phyloP scores from a whole-genome alignment of 2,113 vertebrate genomes.

The Physeter macrocephalus region DNA sequence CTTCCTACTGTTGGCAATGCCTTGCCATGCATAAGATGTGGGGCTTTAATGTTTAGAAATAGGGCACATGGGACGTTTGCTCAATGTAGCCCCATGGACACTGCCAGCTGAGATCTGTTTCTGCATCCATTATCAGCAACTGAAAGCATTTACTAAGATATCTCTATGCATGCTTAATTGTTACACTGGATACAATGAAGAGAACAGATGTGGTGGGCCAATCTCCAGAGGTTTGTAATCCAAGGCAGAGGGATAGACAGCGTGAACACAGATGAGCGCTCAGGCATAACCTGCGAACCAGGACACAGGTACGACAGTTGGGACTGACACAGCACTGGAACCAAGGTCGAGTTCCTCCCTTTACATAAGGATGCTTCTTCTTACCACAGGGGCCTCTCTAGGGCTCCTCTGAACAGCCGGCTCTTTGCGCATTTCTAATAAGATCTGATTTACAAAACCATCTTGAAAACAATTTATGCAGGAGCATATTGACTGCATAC shows the following conservation, averaged over 20 bases:
- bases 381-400: neutral
- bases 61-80: neutral
- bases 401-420: neutral
- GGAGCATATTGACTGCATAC: neutral
- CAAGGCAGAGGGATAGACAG: constrained; percentile 41
- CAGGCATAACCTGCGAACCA: constrained; percentile 41
- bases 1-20: neutral
- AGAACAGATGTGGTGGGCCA: constrained; percentile 56
- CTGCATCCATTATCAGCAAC: neutral
- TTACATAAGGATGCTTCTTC: neutral
- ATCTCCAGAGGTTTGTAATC: constrained; percentile 52
- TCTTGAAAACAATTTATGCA: neutral
- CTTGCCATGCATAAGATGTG: neutral
- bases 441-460: constrained; percentile 26
- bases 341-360: neutral
- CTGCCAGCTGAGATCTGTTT: neutral
- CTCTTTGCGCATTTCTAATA: neutral
- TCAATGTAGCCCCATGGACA: neutral
- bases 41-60: neutral
- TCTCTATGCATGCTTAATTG: constrained; percentile 8
- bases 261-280: constrained; percentile 48
- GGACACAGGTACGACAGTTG: constrained; percentile 31
- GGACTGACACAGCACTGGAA: neutral
- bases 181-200: neutral
- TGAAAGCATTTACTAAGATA: neutral